phyloP scores from a whole-genome alignment of 2,888 invertebrate species.

The Habrosyne pyritoides region DNA sequence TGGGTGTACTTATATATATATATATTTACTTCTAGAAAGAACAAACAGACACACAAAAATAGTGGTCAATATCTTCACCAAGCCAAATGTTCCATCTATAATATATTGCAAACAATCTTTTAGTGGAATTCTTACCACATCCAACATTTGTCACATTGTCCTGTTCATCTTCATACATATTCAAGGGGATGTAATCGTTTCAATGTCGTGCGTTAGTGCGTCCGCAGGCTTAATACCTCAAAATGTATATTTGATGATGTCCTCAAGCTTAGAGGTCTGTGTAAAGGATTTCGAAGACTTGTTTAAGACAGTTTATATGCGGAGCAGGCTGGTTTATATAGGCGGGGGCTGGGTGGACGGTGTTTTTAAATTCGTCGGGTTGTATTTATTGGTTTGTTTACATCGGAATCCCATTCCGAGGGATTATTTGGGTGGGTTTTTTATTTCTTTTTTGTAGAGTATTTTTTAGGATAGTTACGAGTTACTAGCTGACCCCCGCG shows the following conservation, averaged over 20 bases:
- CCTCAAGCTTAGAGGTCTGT: conserved; percentile 40
- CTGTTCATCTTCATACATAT: conserved; percentile 53
- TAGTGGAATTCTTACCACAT: background rate
- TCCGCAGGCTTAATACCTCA: conserved; percentile 59
- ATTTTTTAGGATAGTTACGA: background rate
- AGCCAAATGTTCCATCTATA: too few species aligned
- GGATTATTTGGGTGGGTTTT: background rate
- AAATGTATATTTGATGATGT: conserved; percentile 79
- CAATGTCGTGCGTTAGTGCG: conserved; percentile 39
- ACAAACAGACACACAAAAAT: too few species aligned
- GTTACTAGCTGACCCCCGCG: too few species aligned
- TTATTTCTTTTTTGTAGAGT: background rate
- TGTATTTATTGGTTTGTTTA: conserved; percentile 46
- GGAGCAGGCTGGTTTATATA: conserved; percentile 35
- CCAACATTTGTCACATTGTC: background rate
- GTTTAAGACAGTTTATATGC: conserved; percentile 62
- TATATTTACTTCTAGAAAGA: too few species aligned
- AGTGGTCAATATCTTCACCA: too few species aligned
- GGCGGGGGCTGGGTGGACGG: conserved; percentile 24
- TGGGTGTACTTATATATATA: too few species aligned
- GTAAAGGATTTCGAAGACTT: conserved; percentile 54
- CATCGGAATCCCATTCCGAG: conserved; percentile 21
- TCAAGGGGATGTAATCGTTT: conserved; percentile 53
- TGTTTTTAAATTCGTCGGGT: conserved; percentile 46
- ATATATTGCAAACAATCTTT: background rate